A percentile compares a stretch with the other conserved stretches of the same genome.
Conservation (phyloP, 2,797 vertebrate genomes). For the Malacoctenus gilli region DNA sequence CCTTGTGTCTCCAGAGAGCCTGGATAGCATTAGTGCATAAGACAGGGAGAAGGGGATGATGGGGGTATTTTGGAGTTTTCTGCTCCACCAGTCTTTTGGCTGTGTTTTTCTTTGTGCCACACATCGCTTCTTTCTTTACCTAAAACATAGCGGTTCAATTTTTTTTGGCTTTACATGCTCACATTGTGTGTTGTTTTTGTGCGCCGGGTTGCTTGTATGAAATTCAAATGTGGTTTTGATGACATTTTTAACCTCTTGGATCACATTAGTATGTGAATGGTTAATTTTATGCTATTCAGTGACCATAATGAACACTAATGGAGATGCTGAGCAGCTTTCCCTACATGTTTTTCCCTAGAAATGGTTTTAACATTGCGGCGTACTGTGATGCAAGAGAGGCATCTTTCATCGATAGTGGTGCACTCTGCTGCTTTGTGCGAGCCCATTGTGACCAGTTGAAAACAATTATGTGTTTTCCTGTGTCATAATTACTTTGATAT, state of each 20-base stretch:
- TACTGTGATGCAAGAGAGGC: constrained; percentile 31
- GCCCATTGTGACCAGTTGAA: constrained; percentile 46
- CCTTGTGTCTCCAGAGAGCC: constrained; percentile 87
- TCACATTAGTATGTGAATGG: constrained; percentile 58
- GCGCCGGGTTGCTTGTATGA: constrained; percentile 25
- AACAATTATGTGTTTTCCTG: neutral
- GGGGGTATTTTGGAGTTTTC: constrained; percentile 86
- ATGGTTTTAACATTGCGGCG: constrained; percentile 28
- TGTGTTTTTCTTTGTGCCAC: constrained; percentile 72
- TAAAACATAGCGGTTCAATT: constrained; percentile 50
- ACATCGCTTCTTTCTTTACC: constrained; percentile 63
- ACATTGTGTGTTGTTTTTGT: constrained; percentile 32
- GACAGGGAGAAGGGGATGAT: constrained; percentile 82
- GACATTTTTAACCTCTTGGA: constrained; percentile 45
- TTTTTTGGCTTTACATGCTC: constrained; percentile 39
- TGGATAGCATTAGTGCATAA: constrained; percentile 86
- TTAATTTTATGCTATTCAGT: constrained; percentile 61
- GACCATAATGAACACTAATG: constrained; percentile 59
- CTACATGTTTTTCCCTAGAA: constrained; percentile 18
- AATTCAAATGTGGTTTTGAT: constrained; percentile 41
- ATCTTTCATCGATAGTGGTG: constrained; percentile 47
- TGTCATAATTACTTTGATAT: constrained; percentile 28
- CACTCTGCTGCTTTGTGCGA: constrained; percentile 22
- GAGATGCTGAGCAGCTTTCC: constrained; percentile 45
- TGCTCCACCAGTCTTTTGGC: constrained; percentile 83